Conservation (phyloP, 1,140 invertebrate genomes). For the Megathymus violae region DNA sequence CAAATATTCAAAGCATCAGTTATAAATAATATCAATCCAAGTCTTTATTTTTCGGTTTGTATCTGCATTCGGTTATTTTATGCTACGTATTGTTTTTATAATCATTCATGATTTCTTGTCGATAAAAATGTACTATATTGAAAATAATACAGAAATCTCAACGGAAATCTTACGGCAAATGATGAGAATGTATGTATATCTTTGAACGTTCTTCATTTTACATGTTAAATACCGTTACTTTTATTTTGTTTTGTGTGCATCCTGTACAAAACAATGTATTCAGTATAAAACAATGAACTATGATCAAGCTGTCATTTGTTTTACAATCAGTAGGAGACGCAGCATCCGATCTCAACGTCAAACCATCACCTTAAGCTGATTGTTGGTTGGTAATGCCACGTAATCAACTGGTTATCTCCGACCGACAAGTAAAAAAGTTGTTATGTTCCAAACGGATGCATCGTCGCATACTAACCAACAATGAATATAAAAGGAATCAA, state of each 20-base stretch:
- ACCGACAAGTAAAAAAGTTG: conserved; percentile 47
- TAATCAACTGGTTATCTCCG: conserved; percentile 37
- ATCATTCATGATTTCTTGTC: too few species aligned
- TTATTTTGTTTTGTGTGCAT: not conserved
- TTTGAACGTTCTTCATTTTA: too few species aligned
- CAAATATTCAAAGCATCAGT: not conserved
- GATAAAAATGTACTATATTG: too few species aligned
- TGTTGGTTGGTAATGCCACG: conserved; percentile 37
- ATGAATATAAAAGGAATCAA: conserved; percentile 67
- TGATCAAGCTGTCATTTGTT: conserved; percentile 6
- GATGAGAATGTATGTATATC: too few species aligned
- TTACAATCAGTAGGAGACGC: not conserved
- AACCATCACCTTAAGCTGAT: conserved; percentile 42
- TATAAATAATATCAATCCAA: too few species aligned
- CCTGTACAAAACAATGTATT: not conserved
- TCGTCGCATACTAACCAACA: conserved; percentile 58
- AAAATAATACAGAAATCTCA: too few species aligned
- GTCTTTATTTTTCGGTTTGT: too few species aligned
- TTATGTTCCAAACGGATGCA: conserved; percentile 64
- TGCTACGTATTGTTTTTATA: too few species aligned
- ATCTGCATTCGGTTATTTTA: too few species aligned
- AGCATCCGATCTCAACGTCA: conserved; percentile 33
- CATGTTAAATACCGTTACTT: too few species aligned
- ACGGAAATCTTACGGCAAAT: too few species aligned
- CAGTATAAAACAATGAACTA: not conserved